Evolutionary conservation across 1,140 invertebrate genomes (phyloP), one percentile per base, ranked within the genome.

Genomic region (Drosophila sp.): DNA sequence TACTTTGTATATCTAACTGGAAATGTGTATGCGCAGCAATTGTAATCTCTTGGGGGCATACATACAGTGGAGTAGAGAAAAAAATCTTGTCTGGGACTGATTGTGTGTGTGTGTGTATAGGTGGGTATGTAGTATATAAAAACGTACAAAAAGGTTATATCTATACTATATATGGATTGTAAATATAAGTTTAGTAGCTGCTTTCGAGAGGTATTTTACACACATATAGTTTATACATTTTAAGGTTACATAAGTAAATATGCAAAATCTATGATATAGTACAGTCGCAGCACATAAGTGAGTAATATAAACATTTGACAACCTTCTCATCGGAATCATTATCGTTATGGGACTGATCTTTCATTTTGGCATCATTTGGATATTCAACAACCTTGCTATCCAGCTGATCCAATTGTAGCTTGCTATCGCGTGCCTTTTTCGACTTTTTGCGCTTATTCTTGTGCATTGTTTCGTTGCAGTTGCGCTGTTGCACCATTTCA

Each of bases 251-350:
- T 44, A 61, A 25, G 33, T 32, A 5, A 55, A 27, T 61, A 23
- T 29, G 10, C 38, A 58, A 63, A 23, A 63, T 70, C 61, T 91
- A 91, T 60, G 91, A 91, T 70, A 91, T 91, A 73, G 90, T 84
- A 67, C 90, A 91, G 47, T 91, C 90, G 81, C 90, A 91, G 78
- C 90, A 91, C 90, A 91, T 91, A 11, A 91, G 72, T 10, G 90
- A 91, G 68, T 91, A 91, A 69, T 91, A 91, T 10, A 91, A 71
- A 75, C 90, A 91, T 70, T 91, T 91, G 44, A 91, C 90, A 23
- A 91, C 85, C 60, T 91, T 91, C 27, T 91, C 90, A 27, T 91
- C 91, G 10, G 76, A 86, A 32, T 91, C 89, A 7, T 76, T 79
- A n/a, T 77, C 79, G 8, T 38, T 7, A 41, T 85, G 79, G n/a